Conservation (phyloP, 2,888 invertebrate genomes). For the Maniola hyperantus region DNA sequence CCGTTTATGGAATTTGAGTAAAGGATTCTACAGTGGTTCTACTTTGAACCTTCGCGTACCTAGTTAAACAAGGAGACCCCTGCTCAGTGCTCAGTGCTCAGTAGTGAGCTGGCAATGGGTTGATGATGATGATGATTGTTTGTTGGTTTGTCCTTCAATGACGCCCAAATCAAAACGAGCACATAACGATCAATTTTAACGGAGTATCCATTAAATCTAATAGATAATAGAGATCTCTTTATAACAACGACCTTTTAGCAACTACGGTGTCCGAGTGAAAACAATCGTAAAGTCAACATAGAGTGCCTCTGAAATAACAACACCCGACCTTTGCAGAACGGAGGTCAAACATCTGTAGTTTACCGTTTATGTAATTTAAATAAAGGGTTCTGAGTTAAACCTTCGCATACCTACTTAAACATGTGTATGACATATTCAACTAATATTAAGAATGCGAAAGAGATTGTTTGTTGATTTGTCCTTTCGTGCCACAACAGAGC, state of each 20-base stretch:
- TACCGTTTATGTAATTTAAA: neutral
- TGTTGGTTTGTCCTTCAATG: no score
- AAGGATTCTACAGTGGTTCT: slow-evolving; percentile 8
- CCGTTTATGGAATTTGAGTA: neutral
- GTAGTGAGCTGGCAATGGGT: no score
- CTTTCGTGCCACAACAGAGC: no score
- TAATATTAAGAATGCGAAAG: no score
- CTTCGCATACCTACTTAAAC: neutral
- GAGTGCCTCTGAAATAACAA: neutral
- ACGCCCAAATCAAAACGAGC: no score
- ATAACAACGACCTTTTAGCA: neutral
- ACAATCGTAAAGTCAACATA: slow-evolving; percentile 10
- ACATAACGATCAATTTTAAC: no score
- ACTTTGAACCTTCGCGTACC: neutral
- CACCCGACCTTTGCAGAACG: neutral
- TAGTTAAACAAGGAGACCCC: no score
- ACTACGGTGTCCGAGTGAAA: neutral
- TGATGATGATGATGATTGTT: no score
- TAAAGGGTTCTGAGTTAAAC: slow-evolving; percentile 1
- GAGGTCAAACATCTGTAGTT: slow-evolving; percentile 1
- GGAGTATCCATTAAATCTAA: no score
- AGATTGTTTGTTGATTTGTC: no score
- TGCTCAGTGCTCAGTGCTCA: no score
- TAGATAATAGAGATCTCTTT: neutral
- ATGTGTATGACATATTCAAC: no score